Base-by-base conservation (phyloP, 92 coral and sea anemone species). In the Porites rus region DNA sequence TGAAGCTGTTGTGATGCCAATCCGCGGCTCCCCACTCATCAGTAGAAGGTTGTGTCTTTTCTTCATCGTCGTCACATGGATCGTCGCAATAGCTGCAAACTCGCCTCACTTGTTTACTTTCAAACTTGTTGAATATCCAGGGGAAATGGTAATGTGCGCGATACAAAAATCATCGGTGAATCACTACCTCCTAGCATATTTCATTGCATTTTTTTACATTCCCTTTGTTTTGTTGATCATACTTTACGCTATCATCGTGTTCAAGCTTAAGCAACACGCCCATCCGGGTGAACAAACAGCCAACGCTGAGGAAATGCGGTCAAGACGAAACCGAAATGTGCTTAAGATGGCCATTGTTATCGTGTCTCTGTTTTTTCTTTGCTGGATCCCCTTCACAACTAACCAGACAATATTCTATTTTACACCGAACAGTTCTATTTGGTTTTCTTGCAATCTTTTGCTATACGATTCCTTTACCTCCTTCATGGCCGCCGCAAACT, bases 401-500 rank as follows among this genome's bases (percentile, higher is more conserved):
- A 10, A 19, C 52, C 8, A 21, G 1, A 2, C 60, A 11, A 2
- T 76, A 10, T 10, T 1, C 0, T 19, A 8, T 14, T 76, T 56
- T 22, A 3, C 38, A 20, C 12, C 6, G 51, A 51, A 25, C 65
- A 11, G 31, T 53, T 16, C 31, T 2, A 28, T 28, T 28, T 28
- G 69, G 2, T 77, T 69, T n/a, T 18, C 68, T 65, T 83, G 63
- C 24, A 14, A 19, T 61, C 2, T 51, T 10, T 2, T 50, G 19
- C 18, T 25, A 56, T 79, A 75, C 22, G 21, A 68, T 20, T 76
- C 59, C 31, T 59, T 74, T 6, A 62, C 83, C 5, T n/a, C 19
- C 16, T 46, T 88, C 21, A 69, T 88, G 24, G 88, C 84, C 4
- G 79, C 61, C 2, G 80, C 88, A 51, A 88, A 83, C 64, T 82